Percentiles rank a stretch among this genome's conserved stretches.
Evolutionary conservation across 2,797 vertebrate genomes (phyloP).

Genomic region (Liparis tanakae): DNA sequence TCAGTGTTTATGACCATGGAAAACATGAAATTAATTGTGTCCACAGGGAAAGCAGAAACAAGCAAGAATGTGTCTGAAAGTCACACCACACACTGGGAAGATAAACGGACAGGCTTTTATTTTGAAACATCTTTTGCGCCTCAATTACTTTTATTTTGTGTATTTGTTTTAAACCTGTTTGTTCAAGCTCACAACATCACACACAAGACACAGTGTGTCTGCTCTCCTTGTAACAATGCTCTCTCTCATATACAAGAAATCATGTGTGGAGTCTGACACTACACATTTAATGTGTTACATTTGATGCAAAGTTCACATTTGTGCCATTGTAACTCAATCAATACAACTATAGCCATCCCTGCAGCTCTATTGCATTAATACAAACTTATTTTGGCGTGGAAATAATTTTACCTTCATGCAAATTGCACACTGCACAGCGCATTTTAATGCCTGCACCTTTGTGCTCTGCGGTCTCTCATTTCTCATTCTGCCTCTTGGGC

Average conservation of each 20-base stretch:
- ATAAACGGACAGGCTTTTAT: slow-evolving; percentile 26
- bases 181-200: neutral
- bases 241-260: neutral
- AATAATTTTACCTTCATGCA: too few relatives aligned
- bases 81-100: slow-evolving; percentile 26
- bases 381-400: too few relatives aligned
- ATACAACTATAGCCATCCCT: too few relatives aligned
- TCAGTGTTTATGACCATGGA: slow-evolving; percentile 54
- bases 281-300: neutral
- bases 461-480: slow-evolving; percentile 45
- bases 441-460: slow-evolving; percentile 62
- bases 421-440: slow-evolving; percentile 13
- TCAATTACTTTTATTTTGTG: slow-evolving; percentile 3
- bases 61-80: slow-evolving; percentile 25
- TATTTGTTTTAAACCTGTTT: neutral
- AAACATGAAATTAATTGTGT: slow-evolving; percentile 63
- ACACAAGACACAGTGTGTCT: slow-evolving; percentile 4
- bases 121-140: slow-evolving; percentile 21
- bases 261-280: too few relatives aligned
- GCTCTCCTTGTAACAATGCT: neutral
- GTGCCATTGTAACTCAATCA: neutral
- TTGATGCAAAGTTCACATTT: neutral
- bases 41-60: slow-evolving; percentile 55
- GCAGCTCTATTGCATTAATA: too few relatives aligned
- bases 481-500: slow-evolving; percentile 64